Evolutionary conservation across 92 coral and sea anemone genomes (phyloP), one percentile per base, ranked within the genome.

Genomic region (Virgularia gustaviana): DNA sequence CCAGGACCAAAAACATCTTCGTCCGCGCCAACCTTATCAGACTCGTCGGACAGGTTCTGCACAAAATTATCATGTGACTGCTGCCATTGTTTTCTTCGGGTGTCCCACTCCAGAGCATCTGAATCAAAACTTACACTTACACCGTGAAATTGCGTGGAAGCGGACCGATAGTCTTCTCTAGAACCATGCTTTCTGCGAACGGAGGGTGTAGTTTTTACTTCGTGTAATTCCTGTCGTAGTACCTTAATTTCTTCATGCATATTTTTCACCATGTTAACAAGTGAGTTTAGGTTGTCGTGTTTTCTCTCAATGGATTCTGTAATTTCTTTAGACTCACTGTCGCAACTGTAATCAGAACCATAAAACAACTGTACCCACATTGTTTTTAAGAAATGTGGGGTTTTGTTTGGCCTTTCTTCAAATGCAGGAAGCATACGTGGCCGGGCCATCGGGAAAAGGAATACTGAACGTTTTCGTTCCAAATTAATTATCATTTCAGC

Each of bases 401-500:
- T 12, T 32, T 67, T 45, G 9, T 67, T 67, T 11, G 74, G 74
- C 6, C 60, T 57, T 67, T 67, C 74, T 37, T 67, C 74, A 22
- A 67, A 49, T 2, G 59, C 20, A 28, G 43, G 27, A 6, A 67
- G 2, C 58, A 52, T 22, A 9, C 3, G 27, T 7, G 22, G 60
- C 49, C 13, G 45, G 35, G 43, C 37, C 36, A 39, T 24, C 33
- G 33, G 16, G 58, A 39, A 67, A 2, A 32, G 22, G 24, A 67
- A 45, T 16, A 29, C 7, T 24, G 44, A 45, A 24, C 74, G 74
- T 9, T 67, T 67, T 3, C 74, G 58, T 67, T 67, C 74, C 23
- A 67, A 49, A 31, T 67, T 60, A 8, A 67, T 67, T 10, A 67
- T 67, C 74, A 67, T 67, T 31, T 49, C 49, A n/a, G 74, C 74